Evolutionary conservation across 2,888 invertebrate genomes (phyloP), one percentile per base, ranked within the genome.

Genomic region (Caenorhabditis sinica): DNA sequence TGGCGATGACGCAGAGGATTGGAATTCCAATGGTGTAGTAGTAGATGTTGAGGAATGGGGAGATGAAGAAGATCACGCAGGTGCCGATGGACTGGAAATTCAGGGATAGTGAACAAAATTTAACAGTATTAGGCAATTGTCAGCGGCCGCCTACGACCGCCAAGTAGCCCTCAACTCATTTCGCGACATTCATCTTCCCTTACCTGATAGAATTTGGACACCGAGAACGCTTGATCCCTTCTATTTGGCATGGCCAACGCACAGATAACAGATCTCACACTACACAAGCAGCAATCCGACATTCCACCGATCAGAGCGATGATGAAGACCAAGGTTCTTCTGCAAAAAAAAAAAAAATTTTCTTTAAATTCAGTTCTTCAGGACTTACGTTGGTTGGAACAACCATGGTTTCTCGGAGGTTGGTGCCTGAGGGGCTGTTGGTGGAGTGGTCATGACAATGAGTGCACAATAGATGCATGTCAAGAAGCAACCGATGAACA

Each of bases 201-300:
- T 63, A 85, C 88, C 83, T 84, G 89, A 63, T 87, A 89, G 73
- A 89, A 88, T 56, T 89, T 89, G 20, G 89, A 88, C 9, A 89
- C 86, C 13, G 87, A 88, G 60, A 88, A 89, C 3, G 87, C 86
- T 73, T 88, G 85, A 28, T 86, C 86, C 51, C 88, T 68, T 60
- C 86, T 80, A 3, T 68, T 71, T 17, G 89, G 89, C 80, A 89
- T 72, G 0, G 84, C 85, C 0, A 87, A 58, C 11, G 89, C 89
- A 49, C 87, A 87, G 40, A 88, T 86, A 0, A 87, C 85, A 0
- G 80, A 75, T 33, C 89, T 68, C 2, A 86, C 85, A 51, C 82
- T 87, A 71, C 87, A 86, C 60, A 89, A 65, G 36, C 80, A 86
- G 20, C 82, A 86, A 74, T 89, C 88, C 0, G 85, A 86, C 56